phyloP scores from a whole-genome alignment of 2,113 vertebrate species.

The Saguinus midas region DNA sequence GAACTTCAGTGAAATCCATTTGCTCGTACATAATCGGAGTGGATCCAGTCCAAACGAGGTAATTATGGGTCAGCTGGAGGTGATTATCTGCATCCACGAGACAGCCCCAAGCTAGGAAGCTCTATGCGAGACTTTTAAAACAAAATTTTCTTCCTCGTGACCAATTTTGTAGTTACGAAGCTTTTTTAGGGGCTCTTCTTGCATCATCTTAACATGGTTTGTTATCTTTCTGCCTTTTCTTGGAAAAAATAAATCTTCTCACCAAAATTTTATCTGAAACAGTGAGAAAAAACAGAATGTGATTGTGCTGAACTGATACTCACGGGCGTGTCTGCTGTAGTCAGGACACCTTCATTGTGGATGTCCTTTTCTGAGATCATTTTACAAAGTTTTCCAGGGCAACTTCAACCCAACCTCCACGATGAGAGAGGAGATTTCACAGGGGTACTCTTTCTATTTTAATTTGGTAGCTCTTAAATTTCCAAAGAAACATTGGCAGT shows the following conservation, averaged over 20 bases:
- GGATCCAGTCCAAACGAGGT: constrained; percentile 50
- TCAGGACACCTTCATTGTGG: neutral
- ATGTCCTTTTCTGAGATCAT: neutral
- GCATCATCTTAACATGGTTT: neutral
- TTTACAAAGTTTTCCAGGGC: neutral
- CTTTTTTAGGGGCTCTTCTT: constrained; percentile 25
- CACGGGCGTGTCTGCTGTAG: neutral
- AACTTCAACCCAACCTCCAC: neutral
- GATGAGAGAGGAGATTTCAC: neutral
- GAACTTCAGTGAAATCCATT: constrained; percentile 64
- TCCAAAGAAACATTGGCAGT: neutral
- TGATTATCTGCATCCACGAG: constrained; percentile 40
- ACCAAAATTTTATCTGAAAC: neutral
- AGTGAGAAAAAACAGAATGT: neutral
- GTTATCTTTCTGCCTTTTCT: constrained; percentile 36
- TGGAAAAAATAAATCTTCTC: constrained; percentile 19
- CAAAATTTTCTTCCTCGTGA: constrained; percentile 27
- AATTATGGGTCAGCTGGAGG: constrained; percentile 72
- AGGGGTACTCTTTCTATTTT: neutral
- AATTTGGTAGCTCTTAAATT: neutral
- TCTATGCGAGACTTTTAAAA: constrained; percentile 20
- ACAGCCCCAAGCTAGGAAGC: neutral
- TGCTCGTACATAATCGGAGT: constrained; percentile 1
- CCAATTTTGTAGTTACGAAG: constrained; percentile 23
- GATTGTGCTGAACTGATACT: neutral